Conservation (phyloP, 2,113 vertebrate genomes). For the Dicentrarchus labrax region DNA sequence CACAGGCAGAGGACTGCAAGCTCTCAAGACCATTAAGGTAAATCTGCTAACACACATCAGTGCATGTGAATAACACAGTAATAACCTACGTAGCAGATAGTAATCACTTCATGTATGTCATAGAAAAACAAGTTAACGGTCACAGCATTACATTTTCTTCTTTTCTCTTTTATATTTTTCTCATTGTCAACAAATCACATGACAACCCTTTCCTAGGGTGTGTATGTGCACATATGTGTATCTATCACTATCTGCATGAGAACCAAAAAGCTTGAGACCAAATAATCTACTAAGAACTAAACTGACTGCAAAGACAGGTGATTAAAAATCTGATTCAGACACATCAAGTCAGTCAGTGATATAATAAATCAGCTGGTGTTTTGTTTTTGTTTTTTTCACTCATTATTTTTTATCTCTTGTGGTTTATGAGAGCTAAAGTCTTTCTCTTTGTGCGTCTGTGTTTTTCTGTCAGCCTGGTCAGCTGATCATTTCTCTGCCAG, state of each 20-base stretch:
- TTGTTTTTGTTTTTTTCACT: background rate
- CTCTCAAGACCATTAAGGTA: constrained; percentile 86
- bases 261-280: no score
- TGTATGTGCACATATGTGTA: background rate
- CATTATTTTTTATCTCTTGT: background rate
- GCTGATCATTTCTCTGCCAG: constrained; percentile 90
- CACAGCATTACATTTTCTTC: background rate
- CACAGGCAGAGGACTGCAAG: constrained; percentile 93
- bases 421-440: background rate
- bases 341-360: background rate
- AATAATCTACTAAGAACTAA: no score
- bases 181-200: no score
- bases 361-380: background rate
- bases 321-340: no score
- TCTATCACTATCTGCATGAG: no score
- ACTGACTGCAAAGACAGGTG: no score
- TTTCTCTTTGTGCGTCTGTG: background rate
- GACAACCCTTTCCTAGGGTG: no score
- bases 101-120: background rate
- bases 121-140: background rate
- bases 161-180: no score
- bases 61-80: background rate
- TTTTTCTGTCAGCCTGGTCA: constrained; percentile 84
- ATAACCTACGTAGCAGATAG: no score
- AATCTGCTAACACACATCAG: background rate